Conservation (phyloP, 2,113 vertebrate genomes). For the Plecotus auritus region DNA sequence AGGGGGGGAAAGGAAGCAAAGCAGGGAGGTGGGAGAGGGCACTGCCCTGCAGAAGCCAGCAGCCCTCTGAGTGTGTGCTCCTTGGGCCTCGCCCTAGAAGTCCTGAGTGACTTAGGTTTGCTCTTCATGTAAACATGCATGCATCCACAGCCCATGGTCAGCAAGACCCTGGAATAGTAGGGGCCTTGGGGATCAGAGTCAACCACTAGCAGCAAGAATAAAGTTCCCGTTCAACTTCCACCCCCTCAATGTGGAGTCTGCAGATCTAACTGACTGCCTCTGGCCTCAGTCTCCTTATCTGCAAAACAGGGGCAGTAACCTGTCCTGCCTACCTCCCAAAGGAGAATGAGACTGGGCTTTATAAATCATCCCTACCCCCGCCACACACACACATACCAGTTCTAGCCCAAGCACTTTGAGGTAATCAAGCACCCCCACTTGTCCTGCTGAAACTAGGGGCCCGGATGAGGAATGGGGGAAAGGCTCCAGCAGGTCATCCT, state of each 20-base stretch:
- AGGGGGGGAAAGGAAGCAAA: neutral
- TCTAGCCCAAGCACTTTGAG: constrained; percentile 91
- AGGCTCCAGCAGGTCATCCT: neutral
- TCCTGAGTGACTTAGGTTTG: neutral
- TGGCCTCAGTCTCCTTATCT: neutral
- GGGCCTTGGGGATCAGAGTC: neutral
- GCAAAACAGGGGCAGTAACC: neutral
- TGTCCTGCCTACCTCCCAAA: neutral
- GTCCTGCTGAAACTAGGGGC: neutral
- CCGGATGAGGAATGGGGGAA: fast-evolving
- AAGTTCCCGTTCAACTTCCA: neutral
- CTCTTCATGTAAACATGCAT: neutral
- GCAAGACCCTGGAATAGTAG: neutral
- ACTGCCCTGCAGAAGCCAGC: neutral
- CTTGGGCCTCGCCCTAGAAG: neutral
- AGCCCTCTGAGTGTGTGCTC: neutral
- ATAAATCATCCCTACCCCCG: neutral
- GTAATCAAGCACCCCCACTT: constrained; percentile 64
- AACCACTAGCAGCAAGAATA: neutral
- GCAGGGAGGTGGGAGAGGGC: too few relatives aligned
- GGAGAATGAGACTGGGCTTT: neutral
- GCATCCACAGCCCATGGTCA: neutral
- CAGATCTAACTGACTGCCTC: neutral
- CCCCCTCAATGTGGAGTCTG: neutral
- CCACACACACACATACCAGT: neutral